Conservation (phyloP, 1,140 invertebrate genomes). For the Belonocnema kinseyi region DNA sequence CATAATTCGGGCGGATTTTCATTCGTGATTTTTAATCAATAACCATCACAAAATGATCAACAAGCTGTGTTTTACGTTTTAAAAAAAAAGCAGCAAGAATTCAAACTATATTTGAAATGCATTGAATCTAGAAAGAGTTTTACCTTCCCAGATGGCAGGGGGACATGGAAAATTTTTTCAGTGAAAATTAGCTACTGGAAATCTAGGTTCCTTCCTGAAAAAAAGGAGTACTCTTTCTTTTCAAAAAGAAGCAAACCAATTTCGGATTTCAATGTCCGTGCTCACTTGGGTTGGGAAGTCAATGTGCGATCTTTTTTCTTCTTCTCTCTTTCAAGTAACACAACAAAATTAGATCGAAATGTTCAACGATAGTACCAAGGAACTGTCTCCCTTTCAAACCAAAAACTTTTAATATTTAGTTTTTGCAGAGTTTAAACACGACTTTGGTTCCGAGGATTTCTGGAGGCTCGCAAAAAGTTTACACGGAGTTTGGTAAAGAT, state of each 20-base stretch:
- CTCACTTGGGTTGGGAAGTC: background rate
- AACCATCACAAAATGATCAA: too few relatives aligned
- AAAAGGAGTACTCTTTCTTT: too few relatives aligned
- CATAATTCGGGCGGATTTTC: too few relatives aligned
- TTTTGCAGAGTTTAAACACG: background rate
- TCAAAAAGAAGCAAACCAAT: too few relatives aligned
- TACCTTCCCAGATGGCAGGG: too few relatives aligned
- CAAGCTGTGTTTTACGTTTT: too few relatives aligned
- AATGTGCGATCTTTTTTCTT: background rate
- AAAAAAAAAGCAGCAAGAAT: too few relatives aligned
- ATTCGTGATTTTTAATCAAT: too few relatives aligned
- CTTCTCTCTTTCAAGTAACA: background rate
- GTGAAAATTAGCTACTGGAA: too few relatives aligned
- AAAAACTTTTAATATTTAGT: background rate
- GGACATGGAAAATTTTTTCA: too few relatives aligned
- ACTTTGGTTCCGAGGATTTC: slow-evolving; percentile 33
- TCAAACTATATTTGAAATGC: background rate
- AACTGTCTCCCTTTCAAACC: background rate
- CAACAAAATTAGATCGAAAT: background rate
- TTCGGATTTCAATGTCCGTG: too few relatives aligned
- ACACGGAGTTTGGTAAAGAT: slow-evolving; percentile 44
- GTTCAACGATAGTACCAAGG: background rate
- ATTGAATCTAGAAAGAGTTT: background rate
- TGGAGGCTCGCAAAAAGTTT: slow-evolving; percentile 50
- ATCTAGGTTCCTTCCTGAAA: too few relatives aligned